phyloP scores from a whole-genome alignment of 2,888 invertebrate genomes.

The Eupithecia inturbata region DNA sequence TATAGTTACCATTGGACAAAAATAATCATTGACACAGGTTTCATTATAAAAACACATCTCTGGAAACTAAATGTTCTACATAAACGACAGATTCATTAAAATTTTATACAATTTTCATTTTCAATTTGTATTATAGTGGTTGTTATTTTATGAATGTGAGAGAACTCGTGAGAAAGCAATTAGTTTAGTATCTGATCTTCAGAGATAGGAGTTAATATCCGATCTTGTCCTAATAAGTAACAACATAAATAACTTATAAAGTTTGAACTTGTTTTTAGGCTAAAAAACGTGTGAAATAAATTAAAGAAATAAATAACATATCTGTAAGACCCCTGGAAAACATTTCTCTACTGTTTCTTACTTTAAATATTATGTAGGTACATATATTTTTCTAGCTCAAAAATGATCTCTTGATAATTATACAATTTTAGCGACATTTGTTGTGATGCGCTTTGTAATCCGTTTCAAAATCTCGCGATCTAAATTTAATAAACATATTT shows the following conservation, averaged over 20 bases:
- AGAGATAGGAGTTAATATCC: background rate
- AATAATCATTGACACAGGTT: background rate
- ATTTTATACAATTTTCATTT: constrained; percentile 1
- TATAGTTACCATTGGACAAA: constrained; percentile 1
- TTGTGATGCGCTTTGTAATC: background rate
- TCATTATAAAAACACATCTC: background rate
- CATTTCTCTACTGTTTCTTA: no score
- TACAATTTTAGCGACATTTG: no score
- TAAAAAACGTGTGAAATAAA: background rate
- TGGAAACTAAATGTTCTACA: background rate
- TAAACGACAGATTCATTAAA: background rate
- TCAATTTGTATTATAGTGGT: background rate
- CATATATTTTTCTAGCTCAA: no score
- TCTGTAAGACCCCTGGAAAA: background rate
- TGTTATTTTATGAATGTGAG: constrained; percentile 18
- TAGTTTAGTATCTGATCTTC: constrained; percentile 7
- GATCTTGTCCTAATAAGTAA: background rate
- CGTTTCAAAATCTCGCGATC: background rate
- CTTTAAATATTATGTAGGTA: no score
- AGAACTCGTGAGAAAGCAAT: constrained; percentile 19
- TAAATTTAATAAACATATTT: no score
- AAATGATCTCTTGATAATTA: no score
- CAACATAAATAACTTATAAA: constrained; percentile 11
- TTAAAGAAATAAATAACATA: background rate
- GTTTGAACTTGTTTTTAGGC: background rate